Conservation (phyloP, 2,113 vertebrate genomes). For the Nothobranchius furzeri region DNA sequence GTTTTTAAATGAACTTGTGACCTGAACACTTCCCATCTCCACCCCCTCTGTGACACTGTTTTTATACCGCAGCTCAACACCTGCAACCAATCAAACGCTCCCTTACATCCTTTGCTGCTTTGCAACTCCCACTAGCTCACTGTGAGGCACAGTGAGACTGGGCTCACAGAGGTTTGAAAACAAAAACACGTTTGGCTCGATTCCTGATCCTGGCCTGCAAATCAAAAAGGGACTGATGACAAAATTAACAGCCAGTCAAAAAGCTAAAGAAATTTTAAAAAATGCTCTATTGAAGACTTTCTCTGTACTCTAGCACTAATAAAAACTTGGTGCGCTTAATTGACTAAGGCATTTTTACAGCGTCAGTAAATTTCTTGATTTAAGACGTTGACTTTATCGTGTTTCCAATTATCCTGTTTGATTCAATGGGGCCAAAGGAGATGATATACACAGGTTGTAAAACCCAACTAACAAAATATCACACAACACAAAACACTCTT, state of each 20-base stretch:
- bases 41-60: conserved; percentile 42
- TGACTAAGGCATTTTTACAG: conserved; percentile 51
- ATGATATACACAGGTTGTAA: conserved; percentile 48
- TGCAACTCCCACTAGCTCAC: conserved; percentile 53
- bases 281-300: conserved; percentile 19
- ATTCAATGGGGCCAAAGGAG: conserved; percentile 35
- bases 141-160: conserved; percentile 40
- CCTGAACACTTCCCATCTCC: conserved; percentile 41
- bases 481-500: conserved; percentile 19
- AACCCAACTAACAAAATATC: conserved; percentile 37
- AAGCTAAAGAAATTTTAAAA: conserved; percentile 19
- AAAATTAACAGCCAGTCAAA: conserved; percentile 64
- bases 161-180: conserved; percentile 47
- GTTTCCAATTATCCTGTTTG: conserved; percentile 56
- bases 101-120: conserved; percentile 46
- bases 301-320: conserved; percentile 31
- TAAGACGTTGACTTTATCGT: conserved; percentile 54
- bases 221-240: conserved; percentile 55
- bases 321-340: conserved; percentile 34
- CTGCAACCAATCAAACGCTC: conserved; percentile 62
- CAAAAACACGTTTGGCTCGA: conserved; percentile 49
- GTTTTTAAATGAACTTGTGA: conserved; percentile 33
- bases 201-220: conserved; percentile 61
- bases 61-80: conserved; percentile 47
- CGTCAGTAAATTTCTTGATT: conserved; percentile 47